These are phyloP conservation scores for Orchesella cincta DNA, from an alignment of 1,140 invertebrate species.

Conservation along the genomic window DNA sequence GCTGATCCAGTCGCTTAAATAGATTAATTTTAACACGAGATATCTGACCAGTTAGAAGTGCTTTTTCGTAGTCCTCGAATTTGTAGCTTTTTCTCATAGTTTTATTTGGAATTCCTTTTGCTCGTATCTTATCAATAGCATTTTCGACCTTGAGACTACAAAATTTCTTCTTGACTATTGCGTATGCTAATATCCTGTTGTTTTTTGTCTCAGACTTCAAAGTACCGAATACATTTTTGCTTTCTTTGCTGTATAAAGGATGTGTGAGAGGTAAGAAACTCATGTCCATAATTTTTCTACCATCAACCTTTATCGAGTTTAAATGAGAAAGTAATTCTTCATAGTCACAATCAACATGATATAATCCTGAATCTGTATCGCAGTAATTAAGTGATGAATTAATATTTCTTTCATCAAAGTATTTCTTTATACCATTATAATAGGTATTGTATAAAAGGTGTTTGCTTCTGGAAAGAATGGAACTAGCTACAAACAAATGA, in stretches of 20 bases:
- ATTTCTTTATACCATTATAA: background rate
- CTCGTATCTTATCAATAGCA: background rate
- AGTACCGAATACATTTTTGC: background rate
- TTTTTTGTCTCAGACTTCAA: background rate
- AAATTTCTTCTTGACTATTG: background rate
- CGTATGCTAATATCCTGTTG: background rate
- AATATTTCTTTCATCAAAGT: background rate
- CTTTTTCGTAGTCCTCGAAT: background rate
- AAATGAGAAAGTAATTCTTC: background rate
- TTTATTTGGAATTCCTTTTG: background rate
- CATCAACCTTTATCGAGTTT: background rate
- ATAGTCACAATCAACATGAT: background rate
- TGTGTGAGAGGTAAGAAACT: background rate
- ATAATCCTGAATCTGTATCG: background rate
- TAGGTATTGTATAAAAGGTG: background rate
- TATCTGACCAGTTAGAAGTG: background rate
- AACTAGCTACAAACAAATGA: background rate
- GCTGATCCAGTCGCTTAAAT: background rate
- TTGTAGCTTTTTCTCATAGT: background rate
- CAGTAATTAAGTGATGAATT: background rate
- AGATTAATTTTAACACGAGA: background rate
- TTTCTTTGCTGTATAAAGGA: background rate
- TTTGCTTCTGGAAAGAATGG: background rate
- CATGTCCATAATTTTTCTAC: background rate
- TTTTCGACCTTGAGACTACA: background rate